Conservation (phyloP, 2,113 vertebrate genomes). For the Sciurus niger region DNA sequence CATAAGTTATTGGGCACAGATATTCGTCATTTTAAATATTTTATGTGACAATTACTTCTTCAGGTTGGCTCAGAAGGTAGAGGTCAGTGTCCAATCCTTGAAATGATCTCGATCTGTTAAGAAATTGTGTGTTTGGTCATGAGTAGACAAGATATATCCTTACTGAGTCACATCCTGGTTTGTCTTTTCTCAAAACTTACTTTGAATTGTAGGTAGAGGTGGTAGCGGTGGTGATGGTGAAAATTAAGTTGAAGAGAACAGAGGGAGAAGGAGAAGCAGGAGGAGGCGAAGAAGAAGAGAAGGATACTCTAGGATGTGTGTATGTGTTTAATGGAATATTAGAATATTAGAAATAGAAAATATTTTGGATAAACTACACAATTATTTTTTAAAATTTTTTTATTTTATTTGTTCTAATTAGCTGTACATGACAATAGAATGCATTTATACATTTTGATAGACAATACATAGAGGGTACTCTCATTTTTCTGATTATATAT, state of each 20-base stretch:
- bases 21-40: background rate
- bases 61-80: background rate
- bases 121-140: slow-evolving; percentile 20
- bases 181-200: background rate
- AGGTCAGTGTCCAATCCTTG: background rate
- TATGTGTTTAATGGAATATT: background rate
- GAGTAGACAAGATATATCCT: background rate
- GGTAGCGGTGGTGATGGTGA: background rate
- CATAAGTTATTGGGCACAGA: background rate
- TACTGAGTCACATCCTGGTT: background rate
- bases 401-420: too few relatives aligned
- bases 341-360: background rate
- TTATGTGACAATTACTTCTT: background rate
- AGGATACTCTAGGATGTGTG: background rate
- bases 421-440: too few relatives aligned
- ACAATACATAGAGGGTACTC: too few relatives aligned
- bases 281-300: background rate
- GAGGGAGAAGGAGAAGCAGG: too few relatives aligned
- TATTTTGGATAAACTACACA: background rate
- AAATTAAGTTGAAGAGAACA: background rate
- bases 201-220: background rate
- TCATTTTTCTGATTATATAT: too few relatives aligned
- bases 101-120: background rate
- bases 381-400: background rate
- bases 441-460: too few relatives aligned